Evolutionary conservation across 2,113 vertebrate genomes (phyloP).

Genomic region (Catagonus wagneri): DNA sequence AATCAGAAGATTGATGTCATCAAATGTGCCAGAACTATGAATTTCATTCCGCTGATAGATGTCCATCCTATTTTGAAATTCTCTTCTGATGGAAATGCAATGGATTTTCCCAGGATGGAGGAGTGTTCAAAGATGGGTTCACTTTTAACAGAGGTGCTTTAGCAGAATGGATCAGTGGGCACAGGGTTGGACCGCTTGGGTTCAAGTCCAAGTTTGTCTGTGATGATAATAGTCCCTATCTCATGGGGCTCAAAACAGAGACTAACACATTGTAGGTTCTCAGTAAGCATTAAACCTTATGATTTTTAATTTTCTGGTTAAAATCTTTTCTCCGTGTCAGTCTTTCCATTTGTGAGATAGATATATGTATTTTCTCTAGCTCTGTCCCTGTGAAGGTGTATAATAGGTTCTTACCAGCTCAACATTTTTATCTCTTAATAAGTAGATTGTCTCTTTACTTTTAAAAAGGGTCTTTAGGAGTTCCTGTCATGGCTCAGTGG

Average conservation of each 20-base stretch:
- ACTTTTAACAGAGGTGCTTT: not conserved
- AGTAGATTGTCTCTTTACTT: not conserved
- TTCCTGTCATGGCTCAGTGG: too few relatives aligned
- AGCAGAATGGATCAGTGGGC: not conserved
- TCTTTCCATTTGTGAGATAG: not conserved
- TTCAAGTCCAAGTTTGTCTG: not conserved
- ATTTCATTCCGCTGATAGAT: conserved; percentile 17
- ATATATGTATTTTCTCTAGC: not conserved
- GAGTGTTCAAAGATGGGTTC: not conserved
- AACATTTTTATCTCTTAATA: conserved; percentile 7
- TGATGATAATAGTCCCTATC: not conserved
- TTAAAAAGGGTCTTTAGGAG: conserved; percentile 32
- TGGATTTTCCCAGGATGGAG: not conserved
- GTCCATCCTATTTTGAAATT: conserved; percentile 6
- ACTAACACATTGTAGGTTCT: not conserved
- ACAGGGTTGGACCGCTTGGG: not conserved
- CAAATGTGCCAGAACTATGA: not conserved
- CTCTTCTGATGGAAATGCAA: conserved; percentile 27
- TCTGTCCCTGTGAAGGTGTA: not conserved
- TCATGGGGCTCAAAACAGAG: not conserved
- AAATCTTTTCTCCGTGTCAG: conserved; percentile 27
- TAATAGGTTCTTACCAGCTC: not conserved
- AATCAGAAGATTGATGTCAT: not conserved
- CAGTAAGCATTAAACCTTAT: not conserved
- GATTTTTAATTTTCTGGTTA: not conserved